phyloP scores from a whole-genome alignment of 2,797 vertebrate genomes.

The Urosaurus nigricauda region DNA sequence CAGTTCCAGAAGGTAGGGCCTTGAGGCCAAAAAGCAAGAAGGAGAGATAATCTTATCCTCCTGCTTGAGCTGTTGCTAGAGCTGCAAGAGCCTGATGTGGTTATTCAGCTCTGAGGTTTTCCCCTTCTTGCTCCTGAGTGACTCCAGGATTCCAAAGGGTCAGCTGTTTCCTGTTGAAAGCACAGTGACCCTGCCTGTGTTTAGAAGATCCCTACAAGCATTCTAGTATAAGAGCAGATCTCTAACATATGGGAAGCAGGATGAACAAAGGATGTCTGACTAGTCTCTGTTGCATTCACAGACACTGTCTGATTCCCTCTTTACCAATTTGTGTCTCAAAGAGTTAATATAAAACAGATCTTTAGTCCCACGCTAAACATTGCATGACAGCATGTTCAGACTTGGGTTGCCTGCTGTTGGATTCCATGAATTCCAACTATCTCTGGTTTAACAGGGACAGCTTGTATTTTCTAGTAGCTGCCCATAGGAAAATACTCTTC shows the following conservation, averaged over 20 bases:
- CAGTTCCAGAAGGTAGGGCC: constrained; percentile 32
- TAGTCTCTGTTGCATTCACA: not conserved
- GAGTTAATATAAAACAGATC: not conserved
- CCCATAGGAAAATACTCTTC: not conserved
- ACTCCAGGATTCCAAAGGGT: constrained; percentile 27
- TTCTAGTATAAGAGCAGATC: constrained; percentile 13
- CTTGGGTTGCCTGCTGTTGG: not conserved
- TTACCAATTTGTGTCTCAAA: not conserved
- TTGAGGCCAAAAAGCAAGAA: not conserved
- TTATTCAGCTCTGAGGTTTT: constrained; percentile 4
- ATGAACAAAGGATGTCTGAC: not conserved
- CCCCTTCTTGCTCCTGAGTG: constrained; percentile 9
- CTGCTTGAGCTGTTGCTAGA: not conserved
- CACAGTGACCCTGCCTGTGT: constrained; percentile 13
- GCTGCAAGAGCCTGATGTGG: constrained; percentile 34
- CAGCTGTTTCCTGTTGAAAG: constrained; percentile 62
- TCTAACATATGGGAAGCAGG: constrained; percentile 36
- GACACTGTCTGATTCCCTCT: not conserved
- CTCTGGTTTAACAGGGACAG: not conserved
- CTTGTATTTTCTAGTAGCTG: not conserved
- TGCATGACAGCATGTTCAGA: not conserved
- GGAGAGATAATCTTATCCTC: constrained; percentile 46
- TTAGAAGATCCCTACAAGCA: constrained; percentile 6
- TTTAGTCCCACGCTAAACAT: not conserved
- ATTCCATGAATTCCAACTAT: not conserved